Percentiles rank a stretch among this genome's conserved stretches.
Evolutionary conservation across 1,140 invertebrate genomes (phyloP).

Genomic region (Luehdorfia chinensis): DNA sequence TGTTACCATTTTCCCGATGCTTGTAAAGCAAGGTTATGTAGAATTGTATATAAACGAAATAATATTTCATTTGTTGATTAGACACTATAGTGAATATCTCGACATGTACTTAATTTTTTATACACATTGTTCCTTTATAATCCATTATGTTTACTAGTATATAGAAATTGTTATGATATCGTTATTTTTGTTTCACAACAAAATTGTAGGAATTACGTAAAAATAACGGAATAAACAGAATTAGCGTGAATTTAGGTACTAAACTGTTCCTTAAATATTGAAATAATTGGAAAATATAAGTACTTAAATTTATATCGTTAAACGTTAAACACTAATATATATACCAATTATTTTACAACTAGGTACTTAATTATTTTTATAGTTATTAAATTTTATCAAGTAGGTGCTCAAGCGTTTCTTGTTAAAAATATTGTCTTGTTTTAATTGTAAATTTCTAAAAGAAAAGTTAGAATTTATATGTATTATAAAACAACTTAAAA

Average conservation of each 20-base stretch:
- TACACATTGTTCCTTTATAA: slow-evolving; percentile 5
- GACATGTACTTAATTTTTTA: slow-evolving; percentile 3
- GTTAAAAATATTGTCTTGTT: not conserved
- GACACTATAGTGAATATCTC: not conserved
- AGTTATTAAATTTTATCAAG: slow-evolving; percentile 1
- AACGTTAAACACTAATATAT: not conserved
- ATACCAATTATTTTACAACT: not conserved
- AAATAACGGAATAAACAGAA: not conserved
- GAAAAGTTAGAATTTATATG: not conserved
- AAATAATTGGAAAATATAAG: too few relatives aligned
- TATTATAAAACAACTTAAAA: not conserved
- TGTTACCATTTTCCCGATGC: slow-evolving; percentile 10
- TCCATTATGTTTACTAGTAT: slow-evolving; percentile 12
- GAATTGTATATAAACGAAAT: not conserved
- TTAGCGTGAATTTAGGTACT: slow-evolving; percentile 3
- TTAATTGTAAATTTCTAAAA: not conserved
- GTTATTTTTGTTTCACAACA: slow-evolving; percentile 1
- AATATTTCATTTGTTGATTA: too few relatives aligned
- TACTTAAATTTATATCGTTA: too few relatives aligned
- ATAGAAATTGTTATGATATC: slow-evolving; percentile 7
- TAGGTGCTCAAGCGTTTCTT: slow-evolving; percentile 1
- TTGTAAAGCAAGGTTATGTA: slow-evolving; percentile 2
- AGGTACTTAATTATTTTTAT: slow-evolving; percentile 3
- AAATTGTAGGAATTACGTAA: slow-evolving; percentile 1
- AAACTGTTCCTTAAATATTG: not conserved